These are phyloP conservation scores for Phoebastria nigripes DNA, from an alignment of 2,797 vertebrate genomes.

Conservation along the genomic window DNA sequence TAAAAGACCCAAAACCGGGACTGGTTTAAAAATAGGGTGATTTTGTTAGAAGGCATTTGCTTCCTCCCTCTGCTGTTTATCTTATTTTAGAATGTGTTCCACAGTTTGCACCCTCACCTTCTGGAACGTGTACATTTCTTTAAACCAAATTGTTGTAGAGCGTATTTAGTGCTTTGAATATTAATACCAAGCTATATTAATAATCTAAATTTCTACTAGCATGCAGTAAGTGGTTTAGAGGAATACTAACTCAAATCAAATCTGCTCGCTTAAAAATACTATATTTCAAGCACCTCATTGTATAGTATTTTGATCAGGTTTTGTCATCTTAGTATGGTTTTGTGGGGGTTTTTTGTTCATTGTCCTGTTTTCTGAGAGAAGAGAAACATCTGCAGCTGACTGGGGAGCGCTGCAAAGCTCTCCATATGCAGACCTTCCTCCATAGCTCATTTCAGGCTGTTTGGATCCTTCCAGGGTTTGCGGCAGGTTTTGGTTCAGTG, in stretches of 20 bases:
- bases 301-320: not conserved
- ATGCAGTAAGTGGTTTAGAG: not conserved
- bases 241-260: not conserved
- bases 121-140: conserved; percentile 31
- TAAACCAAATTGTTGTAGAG: not conserved
- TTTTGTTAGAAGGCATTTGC: conserved; percentile 27
- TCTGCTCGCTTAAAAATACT: not conserved
- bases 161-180: not conserved
- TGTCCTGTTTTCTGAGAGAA: not conserved
- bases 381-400: not conserved
- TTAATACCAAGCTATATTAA: not conserved
- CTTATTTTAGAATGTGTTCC: conserved; percentile 24
- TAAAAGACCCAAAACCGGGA: not conserved
- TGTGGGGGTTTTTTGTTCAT: fast-evolving
- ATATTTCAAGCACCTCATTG: not conserved
- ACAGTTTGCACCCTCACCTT: conserved; percentile 29
- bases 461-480: not conserved
- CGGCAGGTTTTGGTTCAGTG: not conserved
- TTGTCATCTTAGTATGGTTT: not conserved
- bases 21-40: not conserved
- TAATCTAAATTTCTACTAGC: not conserved
- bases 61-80: conserved; percentile 35
- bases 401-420: not conserved
- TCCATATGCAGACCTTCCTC: not conserved
- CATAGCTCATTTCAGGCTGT: not conserved